These are phyloP conservation scores for Chelmon rostratus DNA, from an alignment of 2,797 vertebrate species.

Conservation along the genomic window DNA sequence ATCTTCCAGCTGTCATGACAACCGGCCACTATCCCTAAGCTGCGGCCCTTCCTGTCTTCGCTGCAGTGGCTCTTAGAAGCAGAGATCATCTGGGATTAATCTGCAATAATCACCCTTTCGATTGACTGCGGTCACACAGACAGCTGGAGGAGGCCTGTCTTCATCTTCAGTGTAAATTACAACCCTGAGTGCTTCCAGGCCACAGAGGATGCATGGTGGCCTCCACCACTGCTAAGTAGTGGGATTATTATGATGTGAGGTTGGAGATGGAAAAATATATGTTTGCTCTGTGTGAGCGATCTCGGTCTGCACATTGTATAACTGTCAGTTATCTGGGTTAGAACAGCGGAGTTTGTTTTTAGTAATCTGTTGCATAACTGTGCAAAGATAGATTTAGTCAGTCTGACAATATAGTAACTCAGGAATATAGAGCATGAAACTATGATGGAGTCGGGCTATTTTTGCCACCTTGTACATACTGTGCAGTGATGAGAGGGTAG, in stretches of 20 bases:
- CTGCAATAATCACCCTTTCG: conserved; percentile 72
- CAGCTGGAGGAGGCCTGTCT: conserved; percentile 70
- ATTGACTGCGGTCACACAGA: conserved; percentile 66
- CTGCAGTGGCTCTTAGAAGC: conserved; percentile 70
- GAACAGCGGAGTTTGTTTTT: conserved; percentile 66
- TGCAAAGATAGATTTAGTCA: conserved; percentile 60
- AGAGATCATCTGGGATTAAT: conserved; percentile 82
- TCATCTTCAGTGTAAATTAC: conserved; percentile 60
- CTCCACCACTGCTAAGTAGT: conserved; percentile 11
- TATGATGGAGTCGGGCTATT: conserved; percentile 37
- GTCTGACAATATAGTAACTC: conserved; percentile 55
- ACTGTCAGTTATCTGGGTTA: conserved; percentile 60
- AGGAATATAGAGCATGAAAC: conserved; percentile 32
- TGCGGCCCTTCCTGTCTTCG: conserved; percentile 16
- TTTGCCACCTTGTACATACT: conserved; percentile 41
- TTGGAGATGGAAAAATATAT: conserved; percentile 39
- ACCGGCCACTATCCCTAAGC: conserved; percentile 5
- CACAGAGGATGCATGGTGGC: neutral
- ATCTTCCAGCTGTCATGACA: conserved; percentile 35
- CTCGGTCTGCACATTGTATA: conserved; percentile 60
- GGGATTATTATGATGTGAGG: conserved; percentile 48
- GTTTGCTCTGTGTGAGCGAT: conserved; percentile 44
- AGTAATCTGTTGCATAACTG: conserved; percentile 71
- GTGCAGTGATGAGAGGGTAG: conserved; percentile 36
- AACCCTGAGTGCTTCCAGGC: conserved; percentile 13